Evolutionary conservation across 2,888 invertebrate species (phyloP), one percentile per base, ranked within the genome.

Genomic region (Xanthorhoe designata): DNA sequence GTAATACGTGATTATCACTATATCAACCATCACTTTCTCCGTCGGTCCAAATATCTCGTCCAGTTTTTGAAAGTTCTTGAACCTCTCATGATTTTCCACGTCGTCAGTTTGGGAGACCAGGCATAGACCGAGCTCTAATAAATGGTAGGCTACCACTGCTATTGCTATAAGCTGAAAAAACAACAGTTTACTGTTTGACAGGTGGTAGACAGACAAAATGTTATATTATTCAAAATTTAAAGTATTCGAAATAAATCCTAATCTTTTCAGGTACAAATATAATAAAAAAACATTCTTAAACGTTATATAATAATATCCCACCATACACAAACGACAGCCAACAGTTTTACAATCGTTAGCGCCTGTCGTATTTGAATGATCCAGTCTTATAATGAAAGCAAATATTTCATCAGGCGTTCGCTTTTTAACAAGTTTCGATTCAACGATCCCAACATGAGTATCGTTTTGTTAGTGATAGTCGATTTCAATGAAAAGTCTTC

Each of bases 111-210:
- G 82, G 52, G 88, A 83, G 10, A 88, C 84, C 60, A 90, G 72
- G 61, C 81, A 85, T 45, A 89, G 73, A 2, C 87, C 89, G 0
- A 92, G 78, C 66, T 87, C 81, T 75, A 89, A 90, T 18, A 92
- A 73, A 66, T 90, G 81, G 74, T 83, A 91, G 9, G 85, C 85
- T 64, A 87, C 82, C 13, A 91, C 89, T 56, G 86, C 87, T 78
- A 92, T 81, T 47, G 90, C 83, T 78, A 91, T 79, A 13, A 89
- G 78, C 92, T 92, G 87, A 88, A 88, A 61, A 24, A 54, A n/a
- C 32, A 62, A 53, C 66, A 70, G 6, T 32, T 49, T 5, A 58
- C 35, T 17, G 51, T 0, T 6, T 42, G 42, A 42, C 13, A 24
- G 24, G 24, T 1, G 24, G 24, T 24, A 24, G 24, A 4, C 24